phyloP scores from a whole-genome alignment of 2,888 invertebrate species.

The Agapostemon virescens region DNA sequence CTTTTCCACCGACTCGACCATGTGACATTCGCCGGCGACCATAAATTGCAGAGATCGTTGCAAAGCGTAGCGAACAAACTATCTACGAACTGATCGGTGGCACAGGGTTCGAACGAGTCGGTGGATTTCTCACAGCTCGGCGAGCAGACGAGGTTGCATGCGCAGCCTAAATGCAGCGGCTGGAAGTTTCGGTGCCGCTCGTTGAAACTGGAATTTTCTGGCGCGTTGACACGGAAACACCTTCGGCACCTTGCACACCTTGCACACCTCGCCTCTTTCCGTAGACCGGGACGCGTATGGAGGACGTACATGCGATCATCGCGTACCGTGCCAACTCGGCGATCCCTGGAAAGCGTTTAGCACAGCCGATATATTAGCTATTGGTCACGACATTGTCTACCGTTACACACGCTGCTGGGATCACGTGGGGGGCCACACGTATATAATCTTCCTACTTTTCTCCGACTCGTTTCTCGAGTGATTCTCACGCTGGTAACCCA shows the following conservation, averaged over 20 bases:
- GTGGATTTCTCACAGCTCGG: background rate
- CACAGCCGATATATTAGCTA: slow-evolving; percentile 75
- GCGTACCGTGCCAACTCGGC: slow-evolving; percentile 48
- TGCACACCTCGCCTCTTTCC: slow-evolving; percentile 29
- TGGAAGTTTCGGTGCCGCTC: slow-evolving; percentile 43
- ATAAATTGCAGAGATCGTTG: background rate
- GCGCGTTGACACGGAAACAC: slow-evolving; percentile 60
- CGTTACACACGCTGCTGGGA: slow-evolving; percentile 73
- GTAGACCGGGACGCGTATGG: slow-evolving; percentile 27
- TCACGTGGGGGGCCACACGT: slow-evolving; percentile 62
- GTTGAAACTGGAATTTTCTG: slow-evolving; percentile 53
- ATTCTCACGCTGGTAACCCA: slow-evolving; percentile 66
- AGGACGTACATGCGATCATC: slow-evolving; percentile 47
- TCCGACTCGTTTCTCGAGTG: slow-evolving; percentile 59
- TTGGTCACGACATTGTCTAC: slow-evolving; percentile 78
- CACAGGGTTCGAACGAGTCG: background rate
- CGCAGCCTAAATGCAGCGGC: background rate
- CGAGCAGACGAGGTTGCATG: background rate
- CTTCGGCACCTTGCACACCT: slow-evolving; percentile 37
- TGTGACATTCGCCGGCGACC: background rate
- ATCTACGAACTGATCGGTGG: background rate
- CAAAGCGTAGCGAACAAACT: background rate
- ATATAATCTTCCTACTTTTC: slow-evolving; percentile 67
- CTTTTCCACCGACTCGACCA: too few relatives aligned
- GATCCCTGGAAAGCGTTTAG: slow-evolving; percentile 71